A percentile compares a stretch with the other conserved stretches of the same genome.
phyloP scores from a whole-genome alignment of 2,797 vertebrate species.

The Miichthys miiuy region DNA sequence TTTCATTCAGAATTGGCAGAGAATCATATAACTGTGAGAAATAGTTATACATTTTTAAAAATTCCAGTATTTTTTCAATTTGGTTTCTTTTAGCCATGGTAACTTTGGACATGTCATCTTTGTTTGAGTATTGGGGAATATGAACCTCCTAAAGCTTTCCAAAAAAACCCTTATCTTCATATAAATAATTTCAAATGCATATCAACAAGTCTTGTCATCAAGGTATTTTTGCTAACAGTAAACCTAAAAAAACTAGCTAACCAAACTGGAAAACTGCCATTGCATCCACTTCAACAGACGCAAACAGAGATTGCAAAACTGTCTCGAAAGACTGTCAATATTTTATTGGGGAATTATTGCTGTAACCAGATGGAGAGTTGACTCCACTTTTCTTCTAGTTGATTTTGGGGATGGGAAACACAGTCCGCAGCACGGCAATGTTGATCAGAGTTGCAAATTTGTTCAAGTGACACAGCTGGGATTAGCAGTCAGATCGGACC shows the following conservation, averaged over 20 bases:
- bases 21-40: neutral
- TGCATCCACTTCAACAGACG: too few species aligned
- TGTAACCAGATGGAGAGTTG: too few species aligned
- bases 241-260: too few species aligned
- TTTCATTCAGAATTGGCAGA: neutral
- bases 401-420: neutral
- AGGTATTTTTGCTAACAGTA: neutral
- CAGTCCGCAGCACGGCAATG: neutral
- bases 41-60: neutral
- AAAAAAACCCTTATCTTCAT: neutral
- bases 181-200: neutral
- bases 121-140: neutral
- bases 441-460: neutral
- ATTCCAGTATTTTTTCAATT: too few species aligned
- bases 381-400: neutral
- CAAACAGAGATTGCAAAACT: too few species aligned
- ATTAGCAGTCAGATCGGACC: neutral
- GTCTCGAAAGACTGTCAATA: too few species aligned
- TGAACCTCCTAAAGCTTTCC: neutral
- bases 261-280: too few species aligned
- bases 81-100: neutral
- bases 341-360: neutral
- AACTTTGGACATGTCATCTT: neutral
- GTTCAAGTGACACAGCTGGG: neutral
- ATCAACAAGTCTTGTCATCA: neutral